Evolutionary conservation across 1,140 invertebrate genomes (phyloP), one percentile per base, ranked within the genome.

Genomic region (Metaphire vulgaris): DNA sequence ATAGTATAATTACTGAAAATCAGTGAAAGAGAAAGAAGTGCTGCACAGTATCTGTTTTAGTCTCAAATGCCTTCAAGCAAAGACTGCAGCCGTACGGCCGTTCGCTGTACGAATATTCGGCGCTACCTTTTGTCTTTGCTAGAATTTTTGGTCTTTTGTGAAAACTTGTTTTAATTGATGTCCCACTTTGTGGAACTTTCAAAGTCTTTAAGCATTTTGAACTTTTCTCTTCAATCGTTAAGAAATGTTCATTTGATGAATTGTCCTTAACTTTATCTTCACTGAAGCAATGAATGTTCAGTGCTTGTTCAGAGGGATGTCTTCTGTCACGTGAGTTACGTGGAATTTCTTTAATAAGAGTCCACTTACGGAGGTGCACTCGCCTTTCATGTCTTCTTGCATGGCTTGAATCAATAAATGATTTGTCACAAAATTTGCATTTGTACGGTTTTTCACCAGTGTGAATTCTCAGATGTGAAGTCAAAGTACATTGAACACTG

Each of bases 311-410:
- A 21, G 6, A 12, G 21, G 21, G 21, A 56, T 12, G 21, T 69
- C 94, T 92, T 15, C 96, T 90, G 79, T 93, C 92, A 85, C 94
- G 96, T 83, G 92, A 91, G 84, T 75, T 80, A 82, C 64, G 74
- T 77, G 67, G 79, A 81, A 15, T 80, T 80, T 70, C 74, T 80
- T 76, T 82, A 80, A 2, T 80, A 79, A 71, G 81, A 80, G 29
- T 80, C 77, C 80, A 71, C n/a, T 74, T 74, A 69, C 81, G 81
- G n/a, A 74, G 56, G 32, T 75, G 85, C 21, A 86, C 77, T 0
- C 95, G 97, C 82, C 95, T 94, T 90, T 96, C 91, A 83, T 98
- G 95, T 77, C 96, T 97, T 85, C 97, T 97, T 80, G 97, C 85
- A 75, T 87, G 85, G 28, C 85, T 85, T 21, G 84, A 80, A 34